Conservation (phyloP, 2,113 vertebrate species). For the Phalacrocorax brasilianus region DNA sequence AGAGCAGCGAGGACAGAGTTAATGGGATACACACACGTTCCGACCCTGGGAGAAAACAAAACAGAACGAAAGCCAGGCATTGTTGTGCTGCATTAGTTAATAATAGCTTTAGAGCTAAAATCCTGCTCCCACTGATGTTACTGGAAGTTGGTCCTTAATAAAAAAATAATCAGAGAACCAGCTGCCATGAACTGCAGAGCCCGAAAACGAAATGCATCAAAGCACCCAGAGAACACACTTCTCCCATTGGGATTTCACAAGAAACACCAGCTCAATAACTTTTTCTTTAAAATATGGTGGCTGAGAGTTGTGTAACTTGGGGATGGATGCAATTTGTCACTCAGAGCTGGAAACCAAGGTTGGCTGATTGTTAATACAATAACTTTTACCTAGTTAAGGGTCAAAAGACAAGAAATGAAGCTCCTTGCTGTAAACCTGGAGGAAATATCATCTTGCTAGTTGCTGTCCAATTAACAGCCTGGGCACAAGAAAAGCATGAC, state of each 20-base stretch:
- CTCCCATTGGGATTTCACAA: neutral
- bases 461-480: neutral
- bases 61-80: conserved; percentile 65
- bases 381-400: neutral
- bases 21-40: conserved; percentile 67
- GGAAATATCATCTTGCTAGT: neutral
- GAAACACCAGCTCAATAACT: neutral
- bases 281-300: neutral
- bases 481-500: neutral
- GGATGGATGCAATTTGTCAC: neutral
- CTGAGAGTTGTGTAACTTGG: neutral
- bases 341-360: neutral
- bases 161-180: conserved; percentile 63
- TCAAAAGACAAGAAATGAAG: neutral
- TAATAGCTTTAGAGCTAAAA: conserved; percentile 63
- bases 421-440: neutral
- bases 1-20: conserved; percentile 66
- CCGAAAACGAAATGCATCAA: conserved; percentile 5
- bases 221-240: neutral
- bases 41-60: conserved; percentile 58
- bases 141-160: conserved; percentile 55
- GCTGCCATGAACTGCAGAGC: conserved; percentile 28
- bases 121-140: conserved; percentile 55
- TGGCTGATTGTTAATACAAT: neutral
- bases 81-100: conserved; percentile 66